phyloP scores from a whole-genome alignment of 2,113 vertebrate species.

The Galeopterus variegatus region DNA sequence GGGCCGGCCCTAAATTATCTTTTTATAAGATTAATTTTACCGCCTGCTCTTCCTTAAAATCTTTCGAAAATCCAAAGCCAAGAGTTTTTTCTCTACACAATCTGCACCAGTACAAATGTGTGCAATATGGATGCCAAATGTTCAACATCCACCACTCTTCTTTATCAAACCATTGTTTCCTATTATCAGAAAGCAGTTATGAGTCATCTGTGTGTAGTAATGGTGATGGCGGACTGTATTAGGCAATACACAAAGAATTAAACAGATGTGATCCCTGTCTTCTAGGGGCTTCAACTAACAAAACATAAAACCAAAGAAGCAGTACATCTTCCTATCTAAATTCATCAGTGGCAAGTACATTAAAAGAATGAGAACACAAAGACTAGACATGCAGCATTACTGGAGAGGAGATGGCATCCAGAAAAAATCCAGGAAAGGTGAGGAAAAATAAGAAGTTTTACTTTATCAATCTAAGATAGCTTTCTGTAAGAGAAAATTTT shows the following conservation, averaged over 20 bases:
- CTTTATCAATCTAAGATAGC: background rate
- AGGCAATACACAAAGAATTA: constrained; percentile 71
- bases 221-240: constrained; percentile 59
- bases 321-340: constrained; percentile 40
- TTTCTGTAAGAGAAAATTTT: constrained; percentile 52
- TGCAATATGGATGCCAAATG: constrained; percentile 57
- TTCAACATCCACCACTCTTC: constrained; percentile 55
- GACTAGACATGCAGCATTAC: background rate
- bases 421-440: background rate
- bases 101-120: constrained; percentile 60
- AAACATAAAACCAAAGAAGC: constrained; percentile 58
- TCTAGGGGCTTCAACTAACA: constrained; percentile 26
- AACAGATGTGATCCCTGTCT: constrained; percentile 60
- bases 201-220: constrained; percentile 55
- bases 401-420: background rate
- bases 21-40: constrained; percentile 74
- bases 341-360: constrained; percentile 17
- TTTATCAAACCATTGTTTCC: constrained; percentile 67
- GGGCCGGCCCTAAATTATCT: constrained; percentile 46
- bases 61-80: constrained; percentile 70
- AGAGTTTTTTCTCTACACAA: constrained; percentile 57
- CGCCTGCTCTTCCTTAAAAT: constrained; percentile 69
- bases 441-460: constrained; percentile 49
- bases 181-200: constrained; percentile 68
- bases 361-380: constrained; percentile 60